A percentile compares a stretch with the other conserved stretches of the same genome.
phyloP scores from a whole-genome alignment of 2,113 vertebrate species.

The Corydoras maculifer region DNA sequence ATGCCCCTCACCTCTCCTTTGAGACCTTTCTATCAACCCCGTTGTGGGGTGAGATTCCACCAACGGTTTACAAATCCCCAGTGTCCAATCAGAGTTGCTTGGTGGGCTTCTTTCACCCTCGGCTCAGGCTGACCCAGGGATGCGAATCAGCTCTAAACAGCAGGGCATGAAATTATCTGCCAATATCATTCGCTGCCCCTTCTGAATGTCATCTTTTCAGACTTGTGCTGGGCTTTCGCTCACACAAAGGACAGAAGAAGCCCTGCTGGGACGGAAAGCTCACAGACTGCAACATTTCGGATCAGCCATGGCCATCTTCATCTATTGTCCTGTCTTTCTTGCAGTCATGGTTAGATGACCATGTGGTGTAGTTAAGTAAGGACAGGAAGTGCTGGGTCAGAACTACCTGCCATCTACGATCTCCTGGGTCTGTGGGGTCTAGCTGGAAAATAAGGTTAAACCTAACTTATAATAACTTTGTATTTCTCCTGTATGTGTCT shows the following conservation, averaged over 20 bases:
- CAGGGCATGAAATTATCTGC: conserved; percentile 45
- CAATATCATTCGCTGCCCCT: conserved; percentile 29
- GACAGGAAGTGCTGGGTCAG: neutral
- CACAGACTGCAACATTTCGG: conserved; percentile 42
- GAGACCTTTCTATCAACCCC: conserved; percentile 1
- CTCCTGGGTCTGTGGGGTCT: too few species aligned
- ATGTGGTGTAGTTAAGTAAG: conserved; percentile 41
- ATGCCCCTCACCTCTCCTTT: conserved; percentile 26
- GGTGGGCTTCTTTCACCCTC: conserved; percentile 12
- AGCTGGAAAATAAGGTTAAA: too few species aligned
- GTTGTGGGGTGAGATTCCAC: conserved; percentile 5
- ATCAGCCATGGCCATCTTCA: conserved; percentile 53
- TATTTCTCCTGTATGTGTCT: too few species aligned
- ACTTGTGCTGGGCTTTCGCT: conserved; percentile 34
- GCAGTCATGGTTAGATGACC: conserved; percentile 34
- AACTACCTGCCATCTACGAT: too few species aligned
- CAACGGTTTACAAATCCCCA: neutral
- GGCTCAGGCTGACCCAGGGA: conserved; percentile 3
- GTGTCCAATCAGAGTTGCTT: conserved; percentile 5
- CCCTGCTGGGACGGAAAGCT: conserved; percentile 17
- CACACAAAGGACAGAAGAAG: conserved; percentile 30
- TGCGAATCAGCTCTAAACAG: conserved; percentile 19
- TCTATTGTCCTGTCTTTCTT: conserved; percentile 29
- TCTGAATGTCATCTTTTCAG: conserved; percentile 35
- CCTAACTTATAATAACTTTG: too few species aligned